Conservation (phyloP, 2,888 invertebrate genomes). For the Dromius quadrimaculatus region DNA sequence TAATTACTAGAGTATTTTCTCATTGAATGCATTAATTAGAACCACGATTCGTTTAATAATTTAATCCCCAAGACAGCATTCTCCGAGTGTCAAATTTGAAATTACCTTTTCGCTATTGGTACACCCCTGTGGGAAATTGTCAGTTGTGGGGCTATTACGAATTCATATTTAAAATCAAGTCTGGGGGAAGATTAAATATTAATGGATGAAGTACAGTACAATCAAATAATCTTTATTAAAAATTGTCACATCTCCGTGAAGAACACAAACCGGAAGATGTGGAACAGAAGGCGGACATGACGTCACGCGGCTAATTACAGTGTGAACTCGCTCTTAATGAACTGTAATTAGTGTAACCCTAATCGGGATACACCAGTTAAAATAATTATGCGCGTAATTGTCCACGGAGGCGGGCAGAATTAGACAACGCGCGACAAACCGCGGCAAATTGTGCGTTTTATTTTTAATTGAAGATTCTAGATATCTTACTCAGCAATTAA, state of each 20-base stretch:
- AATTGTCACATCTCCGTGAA: slow-evolving; percentile 41
- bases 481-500: neutral
- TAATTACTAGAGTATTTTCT: slow-evolving; percentile 38
- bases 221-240: slow-evolving; percentile 40
- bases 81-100: slow-evolving; percentile 32
- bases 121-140: slow-evolving; percentile 35
- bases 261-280: slow-evolving; percentile 65
- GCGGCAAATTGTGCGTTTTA: slow-evolving; percentile 29
- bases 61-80: slow-evolving; percentile 39
- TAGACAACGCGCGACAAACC: slow-evolving; percentile 8
- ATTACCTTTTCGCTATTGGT: slow-evolving; percentile 39
- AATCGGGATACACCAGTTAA: slow-evolving; percentile 68
- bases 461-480: slow-evolving; percentile 27
- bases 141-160: slow-evolving; percentile 33
- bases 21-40: slow-evolving; percentile 44
- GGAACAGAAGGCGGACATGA: slow-evolving; percentile 54
- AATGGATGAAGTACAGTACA: slow-evolving; percentile 16
- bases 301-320: slow-evolving; percentile 53
- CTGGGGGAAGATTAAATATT: slow-evolving; percentile 1
- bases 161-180: slow-evolving; percentile 44
- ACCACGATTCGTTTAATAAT: slow-evolving; percentile 28
- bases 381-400: slow-evolving; percentile 66
- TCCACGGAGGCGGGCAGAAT: slow-evolving; percentile 22
- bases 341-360: slow-evolving; percentile 66
- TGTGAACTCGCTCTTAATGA: slow-evolving; percentile 66